Percentiles rank a stretch among this genome's conserved stretches.
These are phyloP conservation scores for Macroteleia sp. DNA, from an alignment of 2,888 invertebrate species.

Conservation along the genomic window DNA sequence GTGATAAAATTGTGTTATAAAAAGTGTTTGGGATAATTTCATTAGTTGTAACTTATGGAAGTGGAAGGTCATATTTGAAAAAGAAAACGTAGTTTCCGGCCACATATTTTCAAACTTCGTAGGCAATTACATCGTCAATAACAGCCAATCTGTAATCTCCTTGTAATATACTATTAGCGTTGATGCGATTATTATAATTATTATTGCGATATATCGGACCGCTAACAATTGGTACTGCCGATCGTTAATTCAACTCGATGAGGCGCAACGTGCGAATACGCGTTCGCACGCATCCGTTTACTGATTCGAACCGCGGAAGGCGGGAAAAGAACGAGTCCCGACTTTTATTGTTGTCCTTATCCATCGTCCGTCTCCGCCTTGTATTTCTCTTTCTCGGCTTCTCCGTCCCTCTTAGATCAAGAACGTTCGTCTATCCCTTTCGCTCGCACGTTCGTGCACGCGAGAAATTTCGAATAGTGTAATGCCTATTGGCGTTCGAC, in stretches of 20 bases:
- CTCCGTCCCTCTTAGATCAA: slow-evolving; percentile 11
- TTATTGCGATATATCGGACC: slow-evolving; percentile 65
- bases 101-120: no score
- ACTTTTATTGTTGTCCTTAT: slow-evolving; percentile 44
- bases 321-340: slow-evolving; percentile 49
- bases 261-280: slow-evolving; percentile 61
- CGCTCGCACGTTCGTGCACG: slow-evolving; percentile 59
- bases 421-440: slow-evolving; percentile 13
- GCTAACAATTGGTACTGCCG: slow-evolving; percentile 66
- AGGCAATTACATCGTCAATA: slow-evolving; percentile 63
- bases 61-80: no score
- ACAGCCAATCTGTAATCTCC: slow-evolving; percentile 67
- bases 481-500: slow-evolving; percentile 81
- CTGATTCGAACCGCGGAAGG: slow-evolving; percentile 64
- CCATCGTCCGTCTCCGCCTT: slow-evolving; percentile 26
- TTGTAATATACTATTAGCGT: slow-evolving; percentile 67
- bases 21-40: no score
- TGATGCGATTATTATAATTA: slow-evolving; percentile 57
- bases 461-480: slow-evolving; percentile 78
- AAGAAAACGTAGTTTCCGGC: no score
- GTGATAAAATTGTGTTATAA: no score
- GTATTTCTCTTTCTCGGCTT: slow-evolving; percentile 2
- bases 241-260: slow-evolving; percentile 68
- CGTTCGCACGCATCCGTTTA: slow-evolving; percentile 64
- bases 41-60: no score